Evolutionary conservation across 2,888 invertebrate genomes (phyloP), one percentile per base, ranked within the genome.

Genomic region (Odontothrips loti): DNA sequence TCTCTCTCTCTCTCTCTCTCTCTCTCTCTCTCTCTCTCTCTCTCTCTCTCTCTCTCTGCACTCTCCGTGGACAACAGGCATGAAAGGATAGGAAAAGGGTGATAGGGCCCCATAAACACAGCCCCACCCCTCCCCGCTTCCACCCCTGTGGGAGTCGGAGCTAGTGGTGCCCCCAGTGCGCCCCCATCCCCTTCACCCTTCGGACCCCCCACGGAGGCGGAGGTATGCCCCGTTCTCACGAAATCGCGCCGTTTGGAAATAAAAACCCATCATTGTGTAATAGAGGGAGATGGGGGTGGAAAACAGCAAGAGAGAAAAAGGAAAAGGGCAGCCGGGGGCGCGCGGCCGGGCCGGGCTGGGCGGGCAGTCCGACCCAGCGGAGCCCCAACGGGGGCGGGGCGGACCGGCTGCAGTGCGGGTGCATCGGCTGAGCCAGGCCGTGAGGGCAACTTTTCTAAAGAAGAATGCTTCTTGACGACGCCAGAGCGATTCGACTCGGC

Each of bases 201-300:
- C 58, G 58, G 58, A 15, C 34, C 6, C 34, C 34, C 68, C 23
- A 27, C 68, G 9, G 68, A 23, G 23, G 68, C 23, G 23, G 23
- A 58, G 68, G 68, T 75, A 75, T 75, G 68, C 68, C 12, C 27
- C 68, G 23, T 75, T 75, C 68, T 75, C 68, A 75, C 68, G 68
- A 75, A 75, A 75, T 75, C 68, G 68, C 68, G 68, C 68, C 68
- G 68, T 75, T 75, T 75, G 68, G 68, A 75, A 75, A 75, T 27
- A 75, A 75, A 75, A 75, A 75, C 23, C 68, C 68, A 75, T 75
- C 68, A 75, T 75, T 75, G 68, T 75, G 68, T 27, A 75, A 27
- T 75, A 27, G 68, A 27, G 68, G 68, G 23, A 75, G 23, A 58
- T 17, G 20, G 17, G 58, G 58, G 20, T 17, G 17, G 17, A 6